Conservation (phyloP, 2,797 vertebrate species). For the Sebastes kiyomatsui region DNA sequence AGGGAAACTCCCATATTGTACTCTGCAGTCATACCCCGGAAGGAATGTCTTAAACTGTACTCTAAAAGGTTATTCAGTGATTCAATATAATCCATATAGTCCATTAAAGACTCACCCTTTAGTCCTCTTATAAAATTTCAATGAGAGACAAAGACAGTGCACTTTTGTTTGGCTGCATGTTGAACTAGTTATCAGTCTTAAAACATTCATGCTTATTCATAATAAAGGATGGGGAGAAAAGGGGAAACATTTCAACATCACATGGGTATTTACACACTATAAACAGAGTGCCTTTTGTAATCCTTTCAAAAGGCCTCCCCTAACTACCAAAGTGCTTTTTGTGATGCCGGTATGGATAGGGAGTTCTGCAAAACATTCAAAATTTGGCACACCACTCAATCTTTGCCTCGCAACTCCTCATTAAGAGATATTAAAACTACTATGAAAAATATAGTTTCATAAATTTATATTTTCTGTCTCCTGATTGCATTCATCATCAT, state of each 20-base stretch:
- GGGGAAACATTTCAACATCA: conserved; percentile 44
- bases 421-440: conserved; percentile 32
- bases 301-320: conserved; percentile 50
- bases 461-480: conserved; percentile 33
- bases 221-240: conserved; percentile 47
- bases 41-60: conserved; percentile 1
- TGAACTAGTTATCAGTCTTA: conserved; percentile 58
- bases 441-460: conserved; percentile 5
- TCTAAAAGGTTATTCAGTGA: conserved; percentile 45
- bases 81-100: conserved; percentile 47
- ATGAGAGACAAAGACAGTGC: conserved; percentile 53
- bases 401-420: conserved; percentile 15
- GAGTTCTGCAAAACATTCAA: conserved; percentile 12
- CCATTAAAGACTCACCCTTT: conserved; percentile 42
- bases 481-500: conserved; percentile 60
- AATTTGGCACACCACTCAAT: conserved; percentile 24
- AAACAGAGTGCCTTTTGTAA: conserved; percentile 50
- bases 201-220: conserved; percentile 72
- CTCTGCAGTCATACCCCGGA: background rate
- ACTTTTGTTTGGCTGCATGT: conserved; percentile 59
- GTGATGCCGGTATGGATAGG: background rate
- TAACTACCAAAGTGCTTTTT: conserved; percentile 39
- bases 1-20: background rate
- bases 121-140: conserved; percentile 44
- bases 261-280: conserved; percentile 46